Evolutionary conservation across 2,797 vertebrate species (phyloP), one percentile per base, ranked within the genome.

Genomic region (Harpagifer antarcticus): DNA sequence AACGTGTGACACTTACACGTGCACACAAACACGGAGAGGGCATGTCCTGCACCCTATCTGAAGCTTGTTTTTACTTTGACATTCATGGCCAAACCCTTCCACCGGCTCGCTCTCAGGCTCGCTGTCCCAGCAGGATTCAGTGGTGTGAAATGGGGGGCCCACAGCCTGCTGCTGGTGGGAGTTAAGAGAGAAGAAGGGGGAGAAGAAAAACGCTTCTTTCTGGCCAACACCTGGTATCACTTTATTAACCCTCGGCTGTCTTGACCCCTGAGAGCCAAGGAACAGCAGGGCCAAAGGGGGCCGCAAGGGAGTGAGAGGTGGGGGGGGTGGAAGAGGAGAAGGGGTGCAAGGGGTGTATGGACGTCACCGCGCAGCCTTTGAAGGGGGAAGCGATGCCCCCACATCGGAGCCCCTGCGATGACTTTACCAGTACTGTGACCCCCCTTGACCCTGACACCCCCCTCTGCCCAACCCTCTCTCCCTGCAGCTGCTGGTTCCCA

Each of bases 141-240:
- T 71, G 85, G 91, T 93, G 92, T 91, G 92, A 93, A 94, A 91
- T 83, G 84, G 82, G 88, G 90, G 91, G 88, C 84, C 90, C 90
- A 83, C 80, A 49, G 74, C 88, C 82, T 90, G 86, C 77, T 92
- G 84, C 66, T 71, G 85, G 88, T 92, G 89, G 76, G 79, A 87
- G 82, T 84, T 82, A 55, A 71, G 79, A 69, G 55, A 70, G 50
- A 58, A 76, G 56, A 74, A 72, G 52, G 37, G 33, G 61, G 40
- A n/a, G n/a, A 11, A 12, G 10, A 3, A 37, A 27, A 27, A 49
- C 1, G 62, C 54, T 79, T 73, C 91, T 91, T 89, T 90, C 76
- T 84, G 88, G 88, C 82, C 89, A 90, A 95, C 95, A 96, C 95
- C 94, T 96, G 95, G 95, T 95, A 96, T 95, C 94, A 96, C 94